Evolutionary conservation across 2,888 invertebrate species (phyloP), one percentile per base, ranked within the genome.

Genomic region (Pelosia muscerda): DNA sequence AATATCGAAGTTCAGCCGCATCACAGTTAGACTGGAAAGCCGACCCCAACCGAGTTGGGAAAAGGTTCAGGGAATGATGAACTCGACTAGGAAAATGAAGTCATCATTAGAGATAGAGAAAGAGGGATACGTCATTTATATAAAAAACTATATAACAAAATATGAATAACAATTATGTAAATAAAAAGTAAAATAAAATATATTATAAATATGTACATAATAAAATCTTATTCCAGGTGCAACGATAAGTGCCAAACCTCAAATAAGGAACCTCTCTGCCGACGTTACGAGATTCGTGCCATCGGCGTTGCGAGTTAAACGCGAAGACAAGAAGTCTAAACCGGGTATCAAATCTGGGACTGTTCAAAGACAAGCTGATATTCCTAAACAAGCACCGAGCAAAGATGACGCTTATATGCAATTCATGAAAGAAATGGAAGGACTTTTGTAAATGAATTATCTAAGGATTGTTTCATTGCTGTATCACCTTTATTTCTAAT

Each of bases 351-450:
- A 95, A 71, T 92, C 96, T 38, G 80, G 81, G 2, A 92, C 95
- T 22, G 89, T 96, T 23, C 89, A 95, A 22, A 92, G 96, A 72
- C 95, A 95, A 55, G 93, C 95, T 1, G 96, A 95, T 56, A 78
- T 92, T 22, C 92, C 93, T 2, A 95, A 95, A 69, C 95, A 93
- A 72, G 89, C 86, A 4, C 96, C 96, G 0, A 98, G 98, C 69
- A 99, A 99, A 89, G 99, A 99, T 88, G 99, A 99, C 88, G 99
- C 99, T 15, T 99, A 99, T 86, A 97, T 98, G 95, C 98, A 98
- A 90, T 99, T 99, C 89, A 99, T 99, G 99, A 97, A 97, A 89
- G 99, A 99, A 95, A 99, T 99, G 98, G 97, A 99, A 87, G 98
- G 98, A 63, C 94, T 99, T 34, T 95, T 99, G 88, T 99, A 96